Percentiles rank a stretch among this genome's conserved stretches.
phyloP scores from a whole-genome alignment of 1,140 invertebrate genomes.

The Microplitis mediator region DNA sequence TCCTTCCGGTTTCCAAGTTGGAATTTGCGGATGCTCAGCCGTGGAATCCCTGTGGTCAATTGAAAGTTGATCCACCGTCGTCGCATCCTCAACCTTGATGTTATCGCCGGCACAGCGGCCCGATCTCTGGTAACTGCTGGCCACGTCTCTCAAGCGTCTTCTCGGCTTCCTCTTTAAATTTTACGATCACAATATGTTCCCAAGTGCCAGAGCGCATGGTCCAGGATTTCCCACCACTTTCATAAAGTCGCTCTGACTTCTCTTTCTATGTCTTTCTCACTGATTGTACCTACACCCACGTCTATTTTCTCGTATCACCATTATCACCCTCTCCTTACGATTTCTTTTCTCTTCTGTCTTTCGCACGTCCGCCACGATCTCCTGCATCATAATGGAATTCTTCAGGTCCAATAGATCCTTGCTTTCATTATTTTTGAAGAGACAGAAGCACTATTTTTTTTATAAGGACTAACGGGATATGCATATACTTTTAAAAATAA shows the following conservation, averaged over 20 bases:
- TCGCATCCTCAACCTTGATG: constrained; percentile 50
- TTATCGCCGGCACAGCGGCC: background rate
- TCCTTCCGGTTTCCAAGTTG: constrained; percentile 29
- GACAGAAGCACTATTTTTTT: too few species aligned
- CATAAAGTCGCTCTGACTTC: background rate
- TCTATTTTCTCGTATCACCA: constrained; percentile 22
- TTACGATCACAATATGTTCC: constrained; percentile 41
- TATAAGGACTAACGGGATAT: too few species aligned
- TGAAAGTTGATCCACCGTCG: constrained; percentile 45
- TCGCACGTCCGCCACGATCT: constrained; percentile 4
- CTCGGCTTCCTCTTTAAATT: constrained; percentile 50
- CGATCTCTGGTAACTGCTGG: constrained; percentile 28
- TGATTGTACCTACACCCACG: constrained; percentile 1
- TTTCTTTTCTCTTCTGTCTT: constrained; percentile 20
- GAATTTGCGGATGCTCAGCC: constrained; percentile 43
- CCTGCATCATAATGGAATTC: constrained; percentile 14
- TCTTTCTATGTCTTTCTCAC: background rate
- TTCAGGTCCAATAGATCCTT: constrained; percentile 7
- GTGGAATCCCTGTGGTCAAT: constrained; percentile 50
- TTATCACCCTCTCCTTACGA: constrained; percentile 17
- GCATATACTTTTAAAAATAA: too few species aligned
- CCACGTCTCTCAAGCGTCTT: constrained; percentile 54
- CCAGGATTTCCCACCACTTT: constrained; percentile 35
- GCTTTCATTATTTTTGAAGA: background rate
- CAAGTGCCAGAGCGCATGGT: constrained; percentile 46